phyloP scores from a whole-genome alignment of 2,797 vertebrate species.

The Valencia hispanica region DNA sequence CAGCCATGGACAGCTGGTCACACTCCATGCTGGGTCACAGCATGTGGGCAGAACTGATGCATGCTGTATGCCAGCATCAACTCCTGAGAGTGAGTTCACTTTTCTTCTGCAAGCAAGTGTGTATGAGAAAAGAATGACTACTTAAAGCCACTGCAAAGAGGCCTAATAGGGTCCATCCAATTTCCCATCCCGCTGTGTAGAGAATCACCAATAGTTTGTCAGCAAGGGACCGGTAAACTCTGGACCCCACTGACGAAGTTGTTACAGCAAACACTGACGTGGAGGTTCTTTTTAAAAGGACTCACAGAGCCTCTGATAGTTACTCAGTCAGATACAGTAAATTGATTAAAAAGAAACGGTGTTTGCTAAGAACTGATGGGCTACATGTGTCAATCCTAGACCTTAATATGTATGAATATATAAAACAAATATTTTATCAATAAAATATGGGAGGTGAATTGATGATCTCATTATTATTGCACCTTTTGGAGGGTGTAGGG shows the following conservation, averaged over 20 bases:
- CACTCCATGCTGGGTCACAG: conserved; percentile 60
- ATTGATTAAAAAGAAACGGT: conserved; percentile 61
- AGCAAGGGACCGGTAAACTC: conserved; percentile 43
- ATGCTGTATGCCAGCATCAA: conserved; percentile 49
- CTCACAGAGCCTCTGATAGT: conserved; percentile 10
- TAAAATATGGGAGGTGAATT: neutral
- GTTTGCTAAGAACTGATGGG: conserved; percentile 39
- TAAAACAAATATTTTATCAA: neutral
- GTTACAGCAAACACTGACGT: conserved; percentile 14
- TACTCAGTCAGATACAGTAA: conserved; percentile 21
- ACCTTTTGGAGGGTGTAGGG: neutral
- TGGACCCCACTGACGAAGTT: conserved; percentile 30
- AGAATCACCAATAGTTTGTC: conserved; percentile 60
- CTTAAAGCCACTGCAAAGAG: conserved; percentile 45
- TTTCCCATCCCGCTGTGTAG: conserved; percentile 60
- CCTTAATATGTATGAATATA: neutral
- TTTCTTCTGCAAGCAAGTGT: conserved; percentile 15
- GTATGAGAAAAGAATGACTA: conserved; percentile 17
- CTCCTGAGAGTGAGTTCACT: conserved; percentile 23
- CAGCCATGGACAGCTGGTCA: conserved; percentile 69
- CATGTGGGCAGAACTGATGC: conserved; percentile 56
- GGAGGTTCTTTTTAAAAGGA: conserved; percentile 1
- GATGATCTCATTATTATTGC: neutral
- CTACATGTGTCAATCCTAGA: conserved; percentile 5
- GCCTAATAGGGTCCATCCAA: conserved; percentile 51